Base-by-base conservation (phyloP, 2,797 vertebrate species). In the Craterocephalus amniculus region DNA sequence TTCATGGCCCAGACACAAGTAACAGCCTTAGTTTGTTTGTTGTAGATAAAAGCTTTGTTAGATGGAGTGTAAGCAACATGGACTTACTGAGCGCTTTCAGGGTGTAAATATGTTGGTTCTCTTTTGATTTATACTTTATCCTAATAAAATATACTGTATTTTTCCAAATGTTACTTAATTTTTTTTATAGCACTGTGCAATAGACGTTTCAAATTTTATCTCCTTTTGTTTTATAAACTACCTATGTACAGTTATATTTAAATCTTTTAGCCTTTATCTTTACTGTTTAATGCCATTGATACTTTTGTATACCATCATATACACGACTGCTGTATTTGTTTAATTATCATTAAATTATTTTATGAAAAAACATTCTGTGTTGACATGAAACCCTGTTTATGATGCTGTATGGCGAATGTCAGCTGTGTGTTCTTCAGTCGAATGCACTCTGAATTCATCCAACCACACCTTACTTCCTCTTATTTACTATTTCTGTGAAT, bases 381-480 rank as follows among this genome's bases (percentile, higher is more conserved):
- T 57, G 43, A 74, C 58, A 45, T 48, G 22, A 54, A 49, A 49
- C 43, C 57, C 66, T 71, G 58, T 81, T 74, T 69, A 40, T 59
- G 34, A 22, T 12, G 0, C 34, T 38, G 24, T 29, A n/a, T 8
- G 32, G 18, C 8, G 18, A 59, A 32, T 13, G 40, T 56, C 80
- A 89, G 62, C 71, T 84, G 85, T 68, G 57, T 85, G n/a, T n/a
- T n/a, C 78, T 70, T 71, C 13, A 55, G 73, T 5, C 54, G 63
- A 76, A 56, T 16, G 6, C 62, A 1, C 65, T 48, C 51, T 51
- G 68, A 79, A 72, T 71, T 58, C 57, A 63, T 36, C 2, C 45
- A 54, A 36, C 75, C 73, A 70, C 72, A 63, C 63, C 76, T 65
- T 38, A 80, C 70, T 84, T 78, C 82, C 83, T 84, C 62, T 59